These are phyloP conservation scores for Drosophila orena DNA, from an alignment of 1,140 invertebrate genomes.

Conservation along the genomic window DNA sequence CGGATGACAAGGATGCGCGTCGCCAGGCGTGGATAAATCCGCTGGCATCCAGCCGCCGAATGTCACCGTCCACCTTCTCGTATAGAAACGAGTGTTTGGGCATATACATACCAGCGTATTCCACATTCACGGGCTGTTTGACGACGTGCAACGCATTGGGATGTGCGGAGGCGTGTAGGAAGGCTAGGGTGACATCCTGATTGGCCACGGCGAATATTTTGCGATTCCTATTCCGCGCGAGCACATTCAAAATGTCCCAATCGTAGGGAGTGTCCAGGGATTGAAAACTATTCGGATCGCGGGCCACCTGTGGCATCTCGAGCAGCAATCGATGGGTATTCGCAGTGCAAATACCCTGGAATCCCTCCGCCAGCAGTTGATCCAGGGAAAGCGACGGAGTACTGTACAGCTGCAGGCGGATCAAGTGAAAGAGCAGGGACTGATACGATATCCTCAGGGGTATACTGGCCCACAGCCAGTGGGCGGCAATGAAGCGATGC, in stretches of 20 bases:
- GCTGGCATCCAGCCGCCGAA: slow-evolving; percentile 40
- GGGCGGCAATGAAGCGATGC: slow-evolving; percentile 58
- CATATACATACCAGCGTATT: slow-evolving; percentile 67
- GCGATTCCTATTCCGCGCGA: slow-evolving; percentile 10
- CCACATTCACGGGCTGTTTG: slow-evolving; percentile 55
- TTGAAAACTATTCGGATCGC: slow-evolving; percentile 11
- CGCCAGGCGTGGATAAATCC: slow-evolving; percentile 60
- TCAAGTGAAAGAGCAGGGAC: slow-evolving; percentile 68
- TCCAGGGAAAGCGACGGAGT: slow-evolving; percentile 45
- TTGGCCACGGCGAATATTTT: slow-evolving; percentile 56
- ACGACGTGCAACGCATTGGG: slow-evolving; percentile 29
- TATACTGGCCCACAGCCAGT: slow-evolving; percentile 67
- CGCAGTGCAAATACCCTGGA: slow-evolving; percentile 41
- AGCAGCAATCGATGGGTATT: slow-evolving; percentile 44
- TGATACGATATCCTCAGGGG: slow-evolving; percentile 65
- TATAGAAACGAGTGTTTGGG: slow-evolving; percentile 67
- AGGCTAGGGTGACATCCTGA: slow-evolving; percentile 28
- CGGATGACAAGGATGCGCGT: slow-evolving; percentile 23
- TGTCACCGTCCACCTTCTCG: slow-evolving; percentile 25
- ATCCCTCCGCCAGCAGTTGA: slow-evolving; percentile 43
- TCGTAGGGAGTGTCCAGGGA: slow-evolving; percentile 30
- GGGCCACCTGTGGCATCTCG: slow-evolving; percentile 47
- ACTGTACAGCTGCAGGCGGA: slow-evolving; percentile 54
- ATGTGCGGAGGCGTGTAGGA: slow-evolving; percentile 20
- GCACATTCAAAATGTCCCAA: slow-evolving; percentile 37